Percentiles rank a stretch among this genome's conserved stretches.
phyloP scores from a whole-genome alignment of 2,113 vertebrate genomes.

The Callipepla squamata region DNA sequence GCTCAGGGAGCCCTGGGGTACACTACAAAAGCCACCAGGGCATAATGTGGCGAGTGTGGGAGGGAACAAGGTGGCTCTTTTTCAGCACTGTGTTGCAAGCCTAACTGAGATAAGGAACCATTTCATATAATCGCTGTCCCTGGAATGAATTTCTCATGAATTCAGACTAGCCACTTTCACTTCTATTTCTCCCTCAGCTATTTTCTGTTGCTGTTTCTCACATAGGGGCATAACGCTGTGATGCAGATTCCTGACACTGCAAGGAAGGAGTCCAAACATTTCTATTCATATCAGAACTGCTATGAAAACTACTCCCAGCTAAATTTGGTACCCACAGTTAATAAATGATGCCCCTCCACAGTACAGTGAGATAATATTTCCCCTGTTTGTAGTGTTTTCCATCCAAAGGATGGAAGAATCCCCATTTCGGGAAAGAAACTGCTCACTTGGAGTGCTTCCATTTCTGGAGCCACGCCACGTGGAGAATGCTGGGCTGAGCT shows the following conservation, averaged over 20 bases:
- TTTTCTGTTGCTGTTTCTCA: not conserved
- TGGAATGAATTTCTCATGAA: not conserved
- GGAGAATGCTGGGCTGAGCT: conserved; percentile 53
- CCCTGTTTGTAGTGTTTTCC: conserved; percentile 31
- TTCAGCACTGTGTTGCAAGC: not conserved
- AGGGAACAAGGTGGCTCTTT: conserved; percentile 15
- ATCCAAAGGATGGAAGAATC: conserved; percentile 54
- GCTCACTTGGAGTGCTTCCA: conserved; percentile 59
- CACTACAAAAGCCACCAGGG: conserved; percentile 2
- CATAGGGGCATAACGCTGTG: not conserved
- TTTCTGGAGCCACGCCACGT: conserved; percentile 17
- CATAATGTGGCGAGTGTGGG: not conserved
- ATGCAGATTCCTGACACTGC: conserved; percentile 8
- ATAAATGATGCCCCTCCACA: conserved; percentile 29
- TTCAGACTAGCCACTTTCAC: conserved; percentile 14
- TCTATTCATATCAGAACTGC: conserved; percentile 6
- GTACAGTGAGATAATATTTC: conserved; percentile 30
- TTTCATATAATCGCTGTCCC: not conserved
- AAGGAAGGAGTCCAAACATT: conserved; percentile 36
- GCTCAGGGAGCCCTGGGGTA: not conserved
- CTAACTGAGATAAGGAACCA: not conserved
- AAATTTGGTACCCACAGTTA: conserved; percentile 45
- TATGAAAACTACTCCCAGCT: conserved; percentile 18
- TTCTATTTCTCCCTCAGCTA: not conserved
- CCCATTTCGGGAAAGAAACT: conserved; percentile 68